A percentile compares a stretch with the other conserved stretches of the same genome.
Conservation (phyloP, 2,888 invertebrate genomes). For the Sminthurides aquaticus region DNA sequence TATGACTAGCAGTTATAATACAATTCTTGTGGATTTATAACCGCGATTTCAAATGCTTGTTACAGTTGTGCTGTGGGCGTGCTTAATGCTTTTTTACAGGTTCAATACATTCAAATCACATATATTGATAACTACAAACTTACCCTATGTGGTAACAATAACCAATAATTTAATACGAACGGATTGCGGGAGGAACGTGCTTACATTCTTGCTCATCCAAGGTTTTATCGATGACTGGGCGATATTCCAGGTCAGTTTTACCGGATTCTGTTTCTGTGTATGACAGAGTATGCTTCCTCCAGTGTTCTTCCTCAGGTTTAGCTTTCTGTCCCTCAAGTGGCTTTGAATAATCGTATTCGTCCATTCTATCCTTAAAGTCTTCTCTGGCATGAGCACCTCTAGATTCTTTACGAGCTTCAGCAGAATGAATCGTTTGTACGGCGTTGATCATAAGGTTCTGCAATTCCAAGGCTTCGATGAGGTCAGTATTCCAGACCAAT, state of each 20-base stretch:
- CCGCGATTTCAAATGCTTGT: too few relatives aligned
- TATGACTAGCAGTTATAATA: too few relatives aligned
- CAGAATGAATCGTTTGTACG: slow-evolving; percentile 80
- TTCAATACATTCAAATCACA: too few relatives aligned
- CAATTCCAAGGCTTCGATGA: slow-evolving; percentile 91
- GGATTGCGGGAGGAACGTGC: slow-evolving; percentile 84
- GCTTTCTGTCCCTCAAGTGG: slow-evolving; percentile 72
- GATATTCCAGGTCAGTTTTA: slow-evolving; percentile 66
- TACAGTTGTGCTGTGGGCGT: too few relatives aligned
- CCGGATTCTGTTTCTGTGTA: slow-evolving; percentile 67
- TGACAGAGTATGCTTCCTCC: slow-evolving; percentile 94
- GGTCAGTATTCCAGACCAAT: slow-evolving; percentile 93
- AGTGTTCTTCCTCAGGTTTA: slow-evolving; percentile 74
- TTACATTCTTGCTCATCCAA: slow-evolving; percentile 73
- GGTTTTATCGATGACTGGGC: slow-evolving; percentile 90
- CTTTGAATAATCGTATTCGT: slow-evolving; percentile 91
- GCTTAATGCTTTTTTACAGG: too few relatives aligned
- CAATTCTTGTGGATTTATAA: too few relatives aligned
- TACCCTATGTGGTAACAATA: not conserved
- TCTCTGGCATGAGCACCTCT: slow-evolving; percentile 98
- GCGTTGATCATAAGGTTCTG: slow-evolving; percentile 95
- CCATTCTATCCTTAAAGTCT: slow-evolving; percentile 80
- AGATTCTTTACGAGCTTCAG: slow-evolving; percentile 91
- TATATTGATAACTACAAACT: slow-evolving; percentile 4
- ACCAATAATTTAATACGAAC: slow-evolving; percentile 69